Evolutionary conservation across 1,140 invertebrate species (phyloP).

Genomic region (Sycophila sp.): DNA sequence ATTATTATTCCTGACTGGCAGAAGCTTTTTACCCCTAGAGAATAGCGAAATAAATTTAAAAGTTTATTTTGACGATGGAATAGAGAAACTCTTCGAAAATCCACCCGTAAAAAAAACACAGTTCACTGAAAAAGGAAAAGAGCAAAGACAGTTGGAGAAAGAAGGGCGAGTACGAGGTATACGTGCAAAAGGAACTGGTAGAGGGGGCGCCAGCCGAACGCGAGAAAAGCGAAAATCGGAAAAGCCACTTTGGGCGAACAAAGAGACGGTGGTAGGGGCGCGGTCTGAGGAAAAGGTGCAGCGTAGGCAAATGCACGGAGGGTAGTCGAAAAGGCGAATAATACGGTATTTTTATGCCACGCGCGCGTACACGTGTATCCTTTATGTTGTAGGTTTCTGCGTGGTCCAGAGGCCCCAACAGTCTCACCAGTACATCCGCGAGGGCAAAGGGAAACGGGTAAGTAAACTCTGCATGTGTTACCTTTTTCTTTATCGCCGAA

Average conservation of each 20-base stretch:
- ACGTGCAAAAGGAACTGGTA: background rate
- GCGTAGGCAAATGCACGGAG: conserved; percentile 2
- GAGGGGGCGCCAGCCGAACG: background rate
- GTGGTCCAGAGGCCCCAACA: conserved; percentile 81
- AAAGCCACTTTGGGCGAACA: conserved; percentile 22
- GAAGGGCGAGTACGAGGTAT: too few species aligned
- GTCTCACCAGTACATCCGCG: conserved; percentile 77
- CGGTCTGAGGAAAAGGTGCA: background rate
- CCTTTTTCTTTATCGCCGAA: too few species aligned
- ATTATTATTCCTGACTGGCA: too few species aligned
- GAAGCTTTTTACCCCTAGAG: too few species aligned
- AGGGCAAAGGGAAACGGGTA: conserved; percentile 79
- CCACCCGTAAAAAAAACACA: too few species aligned
- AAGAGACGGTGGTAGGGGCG: background rate
- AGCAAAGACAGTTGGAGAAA: background rate
- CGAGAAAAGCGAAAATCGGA: conserved; percentile 4
- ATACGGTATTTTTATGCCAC: conserved; percentile 8
- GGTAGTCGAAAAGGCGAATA: conserved; percentile 17
- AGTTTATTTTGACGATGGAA: too few species aligned
- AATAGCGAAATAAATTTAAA: too few species aligned
- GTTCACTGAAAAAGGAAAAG: background rate
- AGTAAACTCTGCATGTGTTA: conserved; percentile 55
- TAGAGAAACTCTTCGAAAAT: too few species aligned
- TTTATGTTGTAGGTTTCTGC: conserved; percentile 74
- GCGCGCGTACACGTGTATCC: background rate